Percentiles rank a stretch among this genome's conserved stretches.
phyloP scores from a whole-genome alignment of 2,888 invertebrate genomes.

The Seira sanloemensis region DNA sequence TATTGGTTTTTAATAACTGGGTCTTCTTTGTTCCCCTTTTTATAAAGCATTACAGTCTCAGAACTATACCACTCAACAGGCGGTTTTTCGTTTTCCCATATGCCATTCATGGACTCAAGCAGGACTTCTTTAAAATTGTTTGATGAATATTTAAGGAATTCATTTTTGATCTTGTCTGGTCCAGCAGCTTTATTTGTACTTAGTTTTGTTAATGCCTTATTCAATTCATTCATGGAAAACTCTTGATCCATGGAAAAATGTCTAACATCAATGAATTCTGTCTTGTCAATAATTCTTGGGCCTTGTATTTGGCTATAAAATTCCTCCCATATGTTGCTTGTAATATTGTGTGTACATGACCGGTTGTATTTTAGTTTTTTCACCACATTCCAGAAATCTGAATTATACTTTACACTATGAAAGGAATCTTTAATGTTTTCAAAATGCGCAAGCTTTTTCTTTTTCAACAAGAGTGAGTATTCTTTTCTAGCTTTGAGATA shows the following conservation, averaged over 20 bases:
- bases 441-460: too few species aligned
- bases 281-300: background rate
- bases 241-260: background rate
- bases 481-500: too few species aligned
- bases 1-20: slow-evolving; percentile 48
- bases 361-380: too few species aligned
- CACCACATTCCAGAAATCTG: too few species aligned
- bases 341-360: too few species aligned
- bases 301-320: background rate
- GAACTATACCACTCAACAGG: slow-evolving; percentile 22
- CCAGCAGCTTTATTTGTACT: background rate
- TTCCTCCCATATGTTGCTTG: background rate
- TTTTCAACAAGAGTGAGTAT: too few species aligned
- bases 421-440: too few species aligned
- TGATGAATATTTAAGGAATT: background rate
- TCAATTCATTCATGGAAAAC: background rate
- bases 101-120: slow-evolving; percentile 23
- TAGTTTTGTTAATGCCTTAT: background rate
- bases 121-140: background rate
- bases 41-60: slow-evolving; percentile 27
- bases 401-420: too few species aligned
- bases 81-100: background rate
- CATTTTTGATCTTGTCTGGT: background rate
- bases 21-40: slow-evolving; percentile 36
- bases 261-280: background rate